These are phyloP conservation scores for Lucinisca nassula DNA, from an alignment of 2,888 invertebrate genomes.

Conservation along the genomic window DNA sequence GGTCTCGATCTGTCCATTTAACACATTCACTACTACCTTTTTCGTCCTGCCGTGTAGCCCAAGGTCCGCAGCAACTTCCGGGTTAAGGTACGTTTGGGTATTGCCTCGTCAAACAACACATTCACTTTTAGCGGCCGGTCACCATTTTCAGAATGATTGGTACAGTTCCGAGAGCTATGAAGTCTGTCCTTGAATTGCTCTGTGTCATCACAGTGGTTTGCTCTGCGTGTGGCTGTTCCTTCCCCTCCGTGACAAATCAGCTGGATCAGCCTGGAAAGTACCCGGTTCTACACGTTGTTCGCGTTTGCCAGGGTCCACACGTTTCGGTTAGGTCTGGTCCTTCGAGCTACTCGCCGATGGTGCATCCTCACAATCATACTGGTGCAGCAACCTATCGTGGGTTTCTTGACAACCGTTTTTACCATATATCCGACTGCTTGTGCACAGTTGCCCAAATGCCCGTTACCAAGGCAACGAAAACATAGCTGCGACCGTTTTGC, in stretches of 20 bases:
- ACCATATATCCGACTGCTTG: background rate
- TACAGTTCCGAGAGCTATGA: conserved; percentile 1
- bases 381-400: background rate
- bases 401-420: background rate
- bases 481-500: conserved; percentile 1
- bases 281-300: background rate
- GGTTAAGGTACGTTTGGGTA: too few relatives aligned
- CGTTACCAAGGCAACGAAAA: conserved; percentile 9
- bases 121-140: too few relatives aligned
- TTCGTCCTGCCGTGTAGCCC: conserved; percentile 5
- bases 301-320: background rate
- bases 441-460: background rate
- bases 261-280: background rate
- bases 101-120: too few relatives aligned
- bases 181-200: background rate
- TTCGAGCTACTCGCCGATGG: background rate
- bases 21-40: conserved; percentile 32
- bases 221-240: background rate
- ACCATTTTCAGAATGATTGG: background rate
- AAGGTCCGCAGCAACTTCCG: background rate
- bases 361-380: background rate
- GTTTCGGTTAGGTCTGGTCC: background rate
- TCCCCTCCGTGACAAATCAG: conserved; percentile 12
- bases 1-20: conserved; percentile 41
- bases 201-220: conserved; percentile 11